These are phyloP conservation scores for Jacana jacana DNA, from an alignment of 2,113 vertebrate species.

Conservation along the genomic window DNA sequence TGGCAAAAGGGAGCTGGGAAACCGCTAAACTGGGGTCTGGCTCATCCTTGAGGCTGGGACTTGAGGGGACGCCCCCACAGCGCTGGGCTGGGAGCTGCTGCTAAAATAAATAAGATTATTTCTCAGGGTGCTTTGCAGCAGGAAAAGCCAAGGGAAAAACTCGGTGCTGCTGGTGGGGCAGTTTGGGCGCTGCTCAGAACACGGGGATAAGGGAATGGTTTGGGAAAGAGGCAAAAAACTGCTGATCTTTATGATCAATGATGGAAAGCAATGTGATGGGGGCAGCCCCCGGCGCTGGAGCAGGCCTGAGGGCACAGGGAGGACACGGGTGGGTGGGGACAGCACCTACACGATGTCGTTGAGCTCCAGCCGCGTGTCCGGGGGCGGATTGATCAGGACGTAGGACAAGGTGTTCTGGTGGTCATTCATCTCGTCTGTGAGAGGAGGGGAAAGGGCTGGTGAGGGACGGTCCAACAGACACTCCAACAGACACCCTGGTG, in stretches of 20 bases:
- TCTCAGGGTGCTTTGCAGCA: not conserved
- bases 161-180: rapidly evolving
- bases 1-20: not conserved
- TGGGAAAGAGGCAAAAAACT: not conserved
- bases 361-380: constrained; percentile 92
- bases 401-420: constrained; percentile 97
- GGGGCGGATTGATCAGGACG: constrained; percentile 95
- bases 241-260: rapidly evolving
- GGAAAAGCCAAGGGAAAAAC: not conserved
- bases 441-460: constrained; percentile 18
- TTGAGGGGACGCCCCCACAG: rapidly evolving
- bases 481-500: not conserved
- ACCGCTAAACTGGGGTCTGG: not conserved
- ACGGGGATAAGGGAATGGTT: rapidly evolving
- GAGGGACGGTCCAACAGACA: not conserved
- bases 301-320: not conserved
- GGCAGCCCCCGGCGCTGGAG: rapidly evolving
- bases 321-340: rapidly evolving
- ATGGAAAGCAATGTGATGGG: rapidly evolving
- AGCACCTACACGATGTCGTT: constrained; percentile 90
- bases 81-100: not conserved
- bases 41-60: not conserved
- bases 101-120: not conserved
- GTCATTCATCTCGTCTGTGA: constrained; percentile 95
- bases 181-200: not conserved